These are phyloP conservation scores for Neuroscelio doddi DNA, from an alignment of 2,888 invertebrate genomes.

Conservation along the genomic window DNA sequence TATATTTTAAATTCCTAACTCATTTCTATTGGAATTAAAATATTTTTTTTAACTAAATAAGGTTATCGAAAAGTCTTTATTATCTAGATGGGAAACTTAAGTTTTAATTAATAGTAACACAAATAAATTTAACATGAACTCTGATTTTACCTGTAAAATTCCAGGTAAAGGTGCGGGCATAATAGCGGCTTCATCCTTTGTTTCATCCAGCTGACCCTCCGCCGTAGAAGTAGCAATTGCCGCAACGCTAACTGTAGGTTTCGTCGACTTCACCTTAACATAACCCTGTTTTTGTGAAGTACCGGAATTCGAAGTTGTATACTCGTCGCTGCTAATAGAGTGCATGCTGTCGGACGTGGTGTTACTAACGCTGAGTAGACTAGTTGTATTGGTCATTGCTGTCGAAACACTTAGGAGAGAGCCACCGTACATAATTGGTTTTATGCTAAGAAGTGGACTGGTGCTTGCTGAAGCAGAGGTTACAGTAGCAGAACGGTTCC, in stretches of 20 bases:
- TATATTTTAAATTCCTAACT: too few relatives aligned
- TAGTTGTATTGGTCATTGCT: slow-evolving; percentile 67
- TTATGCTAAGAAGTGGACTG: slow-evolving; percentile 79
- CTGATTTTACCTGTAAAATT: slow-evolving; percentile 77
- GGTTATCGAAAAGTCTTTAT: too few relatives aligned
- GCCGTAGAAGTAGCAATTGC: slow-evolving; percentile 61
- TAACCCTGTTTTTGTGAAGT: slow-evolving; percentile 50
- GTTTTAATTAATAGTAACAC: too few relatives aligned
- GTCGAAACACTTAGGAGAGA: slow-evolving; percentile 79
- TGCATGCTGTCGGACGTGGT: slow-evolving; percentile 76
- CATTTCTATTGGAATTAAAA: too few relatives aligned
- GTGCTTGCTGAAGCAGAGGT: slow-evolving; percentile 80
- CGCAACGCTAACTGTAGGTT: slow-evolving; percentile 68
- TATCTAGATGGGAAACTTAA: too few relatives aligned
- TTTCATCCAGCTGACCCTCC: slow-evolving; percentile 58
- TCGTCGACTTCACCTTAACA: slow-evolving; percentile 51
- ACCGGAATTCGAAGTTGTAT: slow-evolving; percentile 55
- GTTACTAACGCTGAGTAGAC: slow-evolving; percentile 59
- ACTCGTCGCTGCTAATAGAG: slow-evolving; percentile 73
- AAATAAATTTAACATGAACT: too few relatives aligned
- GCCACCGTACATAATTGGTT: slow-evolving; percentile 76
- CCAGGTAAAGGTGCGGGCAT: slow-evolving; percentile 73
- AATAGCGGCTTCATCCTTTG: slow-evolving; percentile 62
- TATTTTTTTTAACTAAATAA: too few relatives aligned
- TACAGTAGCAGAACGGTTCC: slow-evolving; percentile 75